Conservation (phyloP, 2,113 vertebrate genomes). For the Coptodon bakossiorum region DNA sequence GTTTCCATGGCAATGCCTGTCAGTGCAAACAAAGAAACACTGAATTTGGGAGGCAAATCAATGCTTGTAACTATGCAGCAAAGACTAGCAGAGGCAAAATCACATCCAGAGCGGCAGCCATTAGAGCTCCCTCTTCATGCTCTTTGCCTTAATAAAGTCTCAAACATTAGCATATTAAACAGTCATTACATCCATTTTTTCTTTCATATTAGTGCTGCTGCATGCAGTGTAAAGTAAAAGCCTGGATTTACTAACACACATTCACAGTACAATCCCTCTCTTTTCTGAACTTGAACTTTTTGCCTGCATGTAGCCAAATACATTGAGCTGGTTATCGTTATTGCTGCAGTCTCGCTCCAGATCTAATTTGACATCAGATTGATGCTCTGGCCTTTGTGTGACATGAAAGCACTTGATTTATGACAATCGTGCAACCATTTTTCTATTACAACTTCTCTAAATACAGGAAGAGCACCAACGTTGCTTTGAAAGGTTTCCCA, state of each 20-base stretch:
- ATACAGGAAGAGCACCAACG: not conserved
- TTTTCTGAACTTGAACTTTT: not conserved
- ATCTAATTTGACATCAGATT: slow-evolving; percentile 1
- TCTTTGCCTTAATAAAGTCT: not conserved
- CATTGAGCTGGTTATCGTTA: slow-evolving; percentile 5
- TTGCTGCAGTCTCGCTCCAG: slow-evolving; percentile 6
- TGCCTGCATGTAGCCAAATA: not conserved
- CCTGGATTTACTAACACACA: not conserved
- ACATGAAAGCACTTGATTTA: not conserved
- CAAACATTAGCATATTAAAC: not conserved
- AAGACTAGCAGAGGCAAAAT: not conserved
- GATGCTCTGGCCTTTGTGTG: not conserved
- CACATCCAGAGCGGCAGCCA: not conserved
- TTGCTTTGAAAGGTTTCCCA: not conserved
- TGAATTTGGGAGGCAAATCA: slow-evolving; percentile 37
- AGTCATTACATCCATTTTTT: not conserved
- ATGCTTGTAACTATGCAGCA: slow-evolving; percentile 9
- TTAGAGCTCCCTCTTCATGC: not conserved
- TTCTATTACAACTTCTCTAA: not conserved
- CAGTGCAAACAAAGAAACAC: slow-evolving; percentile 44
- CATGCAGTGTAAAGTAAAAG: not conserved
- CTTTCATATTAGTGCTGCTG: not conserved
- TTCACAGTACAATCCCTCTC: not conserved
- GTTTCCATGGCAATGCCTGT: slow-evolving; percentile 57
- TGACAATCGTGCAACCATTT: not conserved